Evolutionary conservation across 2,113 vertebrate genomes (phyloP).

Genomic region (Puma concolor): DNA sequence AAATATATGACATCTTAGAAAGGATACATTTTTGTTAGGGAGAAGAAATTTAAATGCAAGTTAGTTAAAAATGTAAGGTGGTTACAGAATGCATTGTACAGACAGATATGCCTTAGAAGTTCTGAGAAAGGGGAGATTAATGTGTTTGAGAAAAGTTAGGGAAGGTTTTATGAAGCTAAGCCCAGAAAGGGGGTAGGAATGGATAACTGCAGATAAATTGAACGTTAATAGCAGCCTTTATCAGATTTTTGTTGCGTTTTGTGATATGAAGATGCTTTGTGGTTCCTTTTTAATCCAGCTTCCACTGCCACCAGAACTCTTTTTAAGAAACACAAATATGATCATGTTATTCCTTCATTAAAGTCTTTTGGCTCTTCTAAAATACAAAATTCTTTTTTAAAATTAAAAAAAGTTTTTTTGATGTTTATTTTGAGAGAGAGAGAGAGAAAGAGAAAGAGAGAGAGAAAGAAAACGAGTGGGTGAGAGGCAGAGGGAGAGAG

Average conservation of each 20-base stretch:
- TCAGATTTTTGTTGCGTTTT: slow-evolving; percentile 12
- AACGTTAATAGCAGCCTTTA: background rate
- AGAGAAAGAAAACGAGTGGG: too few relatives aligned
- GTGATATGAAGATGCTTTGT: background rate
- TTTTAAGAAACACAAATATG: background rate
- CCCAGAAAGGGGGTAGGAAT: background rate
- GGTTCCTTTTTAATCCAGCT: background rate
- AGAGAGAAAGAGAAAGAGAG: too few relatives aligned
- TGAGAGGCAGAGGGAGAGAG: too few relatives aligned
- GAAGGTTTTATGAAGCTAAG: background rate
- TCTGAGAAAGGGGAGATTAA: slow-evolving; percentile 3
- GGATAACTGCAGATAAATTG: background rate
- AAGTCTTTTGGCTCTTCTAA: background rate
- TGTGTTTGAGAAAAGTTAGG: background rate
- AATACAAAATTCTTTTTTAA: background rate
- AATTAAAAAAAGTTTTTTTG: too few relatives aligned
- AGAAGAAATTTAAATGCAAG: slow-evolving; percentile 14
- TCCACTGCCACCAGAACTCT: background rate
- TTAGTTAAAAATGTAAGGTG: slow-evolving; percentile 14
- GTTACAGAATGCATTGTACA: background rate
- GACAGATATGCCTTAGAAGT: background rate
- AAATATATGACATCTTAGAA: background rate
- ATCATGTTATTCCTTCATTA: background rate
- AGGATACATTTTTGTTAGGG: background rate
- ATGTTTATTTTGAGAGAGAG: too few relatives aligned